phyloP scores from a whole-genome alignment of 2,797 vertebrate genomes.

The Peromyscus nudipes region DNA sequence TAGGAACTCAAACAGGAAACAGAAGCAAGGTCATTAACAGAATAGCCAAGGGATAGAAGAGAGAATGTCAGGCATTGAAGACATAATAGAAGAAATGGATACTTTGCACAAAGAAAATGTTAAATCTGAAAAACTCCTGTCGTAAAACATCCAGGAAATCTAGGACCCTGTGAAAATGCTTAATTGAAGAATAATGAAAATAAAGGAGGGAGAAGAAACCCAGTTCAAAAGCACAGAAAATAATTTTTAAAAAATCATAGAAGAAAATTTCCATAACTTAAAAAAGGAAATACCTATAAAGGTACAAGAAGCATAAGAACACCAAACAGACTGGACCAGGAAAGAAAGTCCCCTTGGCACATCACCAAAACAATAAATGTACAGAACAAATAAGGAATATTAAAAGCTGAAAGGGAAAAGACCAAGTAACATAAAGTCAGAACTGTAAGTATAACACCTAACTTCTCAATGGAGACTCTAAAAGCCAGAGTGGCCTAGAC shows the following conservation, averaged over 20 bases:
- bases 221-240: neutral
- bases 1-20: neutral
- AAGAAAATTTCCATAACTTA: neutral
- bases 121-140: neutral
- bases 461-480: neutral
- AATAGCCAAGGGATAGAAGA: neutral
- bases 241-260: neutral
- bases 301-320: neutral
- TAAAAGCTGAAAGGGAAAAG: neutral
- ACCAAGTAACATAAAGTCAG: neutral
- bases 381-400: neutral
- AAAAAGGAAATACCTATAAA: neutral
- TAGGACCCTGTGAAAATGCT: neutral
- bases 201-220: neutral
- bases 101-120: neutral
- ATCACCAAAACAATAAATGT: neutral
- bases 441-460: neutral
- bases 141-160: neutral
- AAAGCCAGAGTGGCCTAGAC: neutral
- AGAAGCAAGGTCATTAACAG: neutral
- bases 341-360: neutral
- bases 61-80: neutral
- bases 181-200: neutral
- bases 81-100: neutral
- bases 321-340: neutral